phyloP scores from a whole-genome alignment of 1,140 invertebrate species.

The Cataglyphis hispanica region DNA sequence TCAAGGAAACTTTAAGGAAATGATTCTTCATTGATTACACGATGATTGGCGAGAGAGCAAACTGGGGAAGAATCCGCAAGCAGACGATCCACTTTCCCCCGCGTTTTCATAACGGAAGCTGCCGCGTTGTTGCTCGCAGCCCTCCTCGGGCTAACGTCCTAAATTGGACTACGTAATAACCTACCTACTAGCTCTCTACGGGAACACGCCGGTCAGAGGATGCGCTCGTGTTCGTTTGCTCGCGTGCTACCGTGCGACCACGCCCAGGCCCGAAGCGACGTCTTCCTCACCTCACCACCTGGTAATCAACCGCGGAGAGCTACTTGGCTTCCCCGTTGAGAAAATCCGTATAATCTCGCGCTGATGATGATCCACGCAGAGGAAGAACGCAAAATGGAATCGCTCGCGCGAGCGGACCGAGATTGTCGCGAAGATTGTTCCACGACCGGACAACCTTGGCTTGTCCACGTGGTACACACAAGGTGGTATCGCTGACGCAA shows the following conservation, averaged over 20 bases:
- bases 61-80: background rate
- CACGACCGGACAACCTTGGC: constrained; percentile 73
- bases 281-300: constrained; percentile 48
- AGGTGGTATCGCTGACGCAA: constrained; percentile 60
- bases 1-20: background rate
- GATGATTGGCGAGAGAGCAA: background rate
- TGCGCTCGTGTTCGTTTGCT: constrained; percentile 37
- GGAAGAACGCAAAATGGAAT: constrained; percentile 1
- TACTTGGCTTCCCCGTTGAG: constrained; percentile 39
- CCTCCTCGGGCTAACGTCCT: constrained; percentile 69
- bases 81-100: background rate
- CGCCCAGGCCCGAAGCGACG: constrained; percentile 82
- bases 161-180: constrained; percentile 83
- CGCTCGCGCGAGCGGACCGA: background rate
- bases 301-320: constrained; percentile 19
- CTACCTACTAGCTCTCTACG: constrained; percentile 68
- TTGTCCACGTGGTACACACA: constrained; percentile 64
- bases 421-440: constrained; percentile 29
- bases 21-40: background rate
- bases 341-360: constrained; percentile 49
- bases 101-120: constrained; percentile 39
- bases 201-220: constrained; percentile 54
- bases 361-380: background rate
- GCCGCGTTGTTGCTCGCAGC: constrained; percentile 20
- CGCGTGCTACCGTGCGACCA: constrained; percentile 79